Conservation (phyloP, 2,113 vertebrate genomes). For the Crocuta crocuta region DNA sequence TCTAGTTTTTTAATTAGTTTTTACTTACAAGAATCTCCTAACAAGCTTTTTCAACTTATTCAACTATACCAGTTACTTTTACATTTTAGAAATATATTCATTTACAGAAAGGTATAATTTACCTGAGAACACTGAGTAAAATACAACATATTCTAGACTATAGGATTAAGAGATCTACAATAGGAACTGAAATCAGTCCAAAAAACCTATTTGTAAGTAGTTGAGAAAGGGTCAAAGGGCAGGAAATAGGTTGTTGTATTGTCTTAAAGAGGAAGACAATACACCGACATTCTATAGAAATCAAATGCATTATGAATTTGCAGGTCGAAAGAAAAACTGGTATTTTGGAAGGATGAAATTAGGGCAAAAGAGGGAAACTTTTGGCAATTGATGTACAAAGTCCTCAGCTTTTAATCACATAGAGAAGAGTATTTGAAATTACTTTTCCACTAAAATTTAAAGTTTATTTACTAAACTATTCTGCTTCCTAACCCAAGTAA, state of each 20-base stretch:
- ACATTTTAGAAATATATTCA: background rate
- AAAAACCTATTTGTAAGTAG: background rate
- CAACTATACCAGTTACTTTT: background rate
- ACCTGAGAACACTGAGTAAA: background rate
- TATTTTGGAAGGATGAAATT: background rate
- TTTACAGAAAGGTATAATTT: background rate
- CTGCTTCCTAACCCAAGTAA: conserved; percentile 29
- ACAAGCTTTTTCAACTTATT: background rate
- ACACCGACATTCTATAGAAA: background rate
- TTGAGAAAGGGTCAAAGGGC: background rate
- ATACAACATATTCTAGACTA: background rate
- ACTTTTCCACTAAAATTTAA: background rate
- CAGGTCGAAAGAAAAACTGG: background rate
- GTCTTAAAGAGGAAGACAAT: background rate
- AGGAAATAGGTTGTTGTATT: background rate
- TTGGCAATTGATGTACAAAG: background rate
- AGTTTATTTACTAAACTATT: conserved; percentile 28
- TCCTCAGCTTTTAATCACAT: background rate
- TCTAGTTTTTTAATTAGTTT: background rate
- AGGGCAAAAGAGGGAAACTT: background rate
- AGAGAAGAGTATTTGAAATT: background rate
- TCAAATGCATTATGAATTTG: background rate
- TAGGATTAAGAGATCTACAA: background rate
- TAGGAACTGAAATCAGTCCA: background rate
- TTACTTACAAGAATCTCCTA: background rate